Evolutionary conservation across 64 coral and sea anemone genomes (phyloP), one percentile per base, ranked within the genome.

Genomic region (Dendronephthya gigantea): DNA sequence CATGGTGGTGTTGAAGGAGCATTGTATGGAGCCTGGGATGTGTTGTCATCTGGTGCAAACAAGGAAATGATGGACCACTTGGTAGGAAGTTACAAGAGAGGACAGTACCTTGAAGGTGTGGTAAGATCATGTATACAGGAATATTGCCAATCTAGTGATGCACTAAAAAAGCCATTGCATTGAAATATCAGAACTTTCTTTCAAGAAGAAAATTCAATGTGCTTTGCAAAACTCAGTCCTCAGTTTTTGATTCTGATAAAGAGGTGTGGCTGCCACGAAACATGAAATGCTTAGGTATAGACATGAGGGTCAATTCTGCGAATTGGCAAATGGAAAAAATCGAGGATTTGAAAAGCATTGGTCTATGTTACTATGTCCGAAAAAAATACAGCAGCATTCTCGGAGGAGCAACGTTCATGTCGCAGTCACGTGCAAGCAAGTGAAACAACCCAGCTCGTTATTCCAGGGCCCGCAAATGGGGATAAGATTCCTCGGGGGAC

Each of bases 171-270:
- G 37, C 30, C 72, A 79, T 79, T 37, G 72, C 72, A 15, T 35
- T 79, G 72, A 79, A 33, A 19, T 79, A 79, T 33, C 72, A 79
- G 72, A 79, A 35, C 36, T 79, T 79, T 79, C 72, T 79, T 29
- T 79, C 72, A 37, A 9, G 29, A 35, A 29, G 31, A 19, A 35
- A 79, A 15, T 79, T 79, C 22, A 79, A 79, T 11, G 30, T 79
- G 34, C 16, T 79, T 39, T 79, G 72, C 22, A 79, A 79, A 79
- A 79, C 72, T 8, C 72, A 79, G 37, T 35, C 14, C 36, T 79
- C 72, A 36, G 72, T 79, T 17, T 79, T 79, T 33, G 36, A 79
- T 79, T 29, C 72, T 39, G 72, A 79, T 15, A 79, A 79, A 19
- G 22, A 79, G 34, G 36, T 79, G 34, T 79, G 30, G 72, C 37